Percentiles rank a stretch among this genome's conserved stretches.
Evolutionary conservation across 2,888 invertebrate genomes (phyloP).

Genomic region (Smittia sp.): DNA sequence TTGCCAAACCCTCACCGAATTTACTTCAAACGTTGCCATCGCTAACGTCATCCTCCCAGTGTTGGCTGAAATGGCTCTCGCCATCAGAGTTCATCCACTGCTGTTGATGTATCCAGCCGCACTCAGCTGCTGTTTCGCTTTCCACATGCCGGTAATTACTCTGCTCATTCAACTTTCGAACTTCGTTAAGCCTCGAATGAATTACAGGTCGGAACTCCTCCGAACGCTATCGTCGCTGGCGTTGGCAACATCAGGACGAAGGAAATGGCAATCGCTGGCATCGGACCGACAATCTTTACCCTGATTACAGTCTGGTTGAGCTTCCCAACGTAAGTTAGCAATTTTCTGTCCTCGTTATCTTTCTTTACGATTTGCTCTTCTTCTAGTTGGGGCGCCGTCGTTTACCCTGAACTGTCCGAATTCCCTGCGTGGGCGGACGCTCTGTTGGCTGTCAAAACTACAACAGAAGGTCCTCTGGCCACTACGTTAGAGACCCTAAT

Average conservation of each 20-base stretch:
- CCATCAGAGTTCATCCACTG: constrained; percentile 75
- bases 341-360: too few relatives aligned
- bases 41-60: constrained; percentile 86
- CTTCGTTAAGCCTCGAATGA: too few relatives aligned
- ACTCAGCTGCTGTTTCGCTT: constrained; percentile 79
- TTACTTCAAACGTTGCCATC: constrained; percentile 87
- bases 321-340: constrained; percentile 59
- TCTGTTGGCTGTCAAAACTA: background rate
- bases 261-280: constrained; percentile 65
- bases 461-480: background rate
- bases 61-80: constrained; percentile 71
- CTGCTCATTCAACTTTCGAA: too few relatives aligned
- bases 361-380: too few relatives aligned
- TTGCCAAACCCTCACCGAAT: constrained; percentile 80
- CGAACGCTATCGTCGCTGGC: constrained; percentile 89
- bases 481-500: background rate
- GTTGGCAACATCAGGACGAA: constrained; percentile 67
- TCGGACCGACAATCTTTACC: constrained; percentile 74
- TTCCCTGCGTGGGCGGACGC: background rate
- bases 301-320: constrained; percentile 67
- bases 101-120: constrained; percentile 88
- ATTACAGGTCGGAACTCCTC: constrained; percentile 73
- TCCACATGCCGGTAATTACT: constrained; percentile 79
- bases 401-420: background rate
- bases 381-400: background rate